Conservation (phyloP, 2,113 vertebrate genomes). For the Laticauda colubrina region DNA sequence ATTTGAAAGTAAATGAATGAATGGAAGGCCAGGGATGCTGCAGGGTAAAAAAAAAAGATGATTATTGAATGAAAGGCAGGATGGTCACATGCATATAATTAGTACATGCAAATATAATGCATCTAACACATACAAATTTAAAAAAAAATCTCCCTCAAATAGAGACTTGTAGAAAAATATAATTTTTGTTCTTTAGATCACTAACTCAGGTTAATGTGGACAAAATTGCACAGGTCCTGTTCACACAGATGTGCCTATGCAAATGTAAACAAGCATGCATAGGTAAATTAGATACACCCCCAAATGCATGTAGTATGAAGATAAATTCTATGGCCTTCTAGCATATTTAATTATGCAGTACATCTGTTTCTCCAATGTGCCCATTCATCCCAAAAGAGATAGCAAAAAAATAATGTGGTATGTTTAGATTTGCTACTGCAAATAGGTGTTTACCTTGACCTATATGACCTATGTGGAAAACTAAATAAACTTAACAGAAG, state of each 20-base stretch:
- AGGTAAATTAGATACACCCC: neutral
- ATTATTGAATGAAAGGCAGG: neutral
- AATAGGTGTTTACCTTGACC: neutral
- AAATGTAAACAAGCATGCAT: neutral
- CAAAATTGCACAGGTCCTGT: neutral
- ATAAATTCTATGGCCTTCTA: neutral
- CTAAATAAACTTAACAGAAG: neutral
- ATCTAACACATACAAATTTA: neutral
- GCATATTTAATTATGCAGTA: neutral
- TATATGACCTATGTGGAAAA: neutral
- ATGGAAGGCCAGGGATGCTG: neutral
- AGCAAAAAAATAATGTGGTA: neutral
- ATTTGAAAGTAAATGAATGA: neutral
- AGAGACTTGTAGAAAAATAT: neutral
- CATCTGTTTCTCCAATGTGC: neutral
- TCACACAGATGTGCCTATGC: neutral
- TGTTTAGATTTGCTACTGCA: neutral
- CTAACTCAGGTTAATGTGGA: neutral
- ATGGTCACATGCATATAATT: neutral
- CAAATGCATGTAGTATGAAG: neutral
- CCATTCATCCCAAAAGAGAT: neutral
- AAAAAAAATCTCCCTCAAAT: neutral
- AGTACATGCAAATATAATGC: neutral
- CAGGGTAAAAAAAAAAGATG: neutral
- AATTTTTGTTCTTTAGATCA: neutral